phyloP scores from a whole-genome alignment of 2,888 invertebrate species.

The Scrobipalpa atriplicella region DNA sequence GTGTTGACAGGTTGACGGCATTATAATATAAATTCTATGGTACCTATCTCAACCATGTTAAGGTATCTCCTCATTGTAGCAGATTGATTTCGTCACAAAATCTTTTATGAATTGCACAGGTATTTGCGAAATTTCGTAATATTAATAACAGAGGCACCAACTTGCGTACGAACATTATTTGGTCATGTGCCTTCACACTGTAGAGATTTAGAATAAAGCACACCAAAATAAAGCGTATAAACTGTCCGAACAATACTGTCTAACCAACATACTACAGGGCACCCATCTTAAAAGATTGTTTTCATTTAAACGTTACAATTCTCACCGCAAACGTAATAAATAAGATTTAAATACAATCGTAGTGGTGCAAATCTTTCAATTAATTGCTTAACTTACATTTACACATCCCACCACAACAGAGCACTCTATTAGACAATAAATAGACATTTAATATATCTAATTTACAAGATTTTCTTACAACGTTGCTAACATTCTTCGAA shows the following conservation, averaged over 20 bases:
- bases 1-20: no score
- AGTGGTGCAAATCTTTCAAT: conserved; percentile 28
- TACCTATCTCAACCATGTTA: no score
- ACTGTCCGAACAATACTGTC: conserved; percentile 3
- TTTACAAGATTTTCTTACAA: conserved; percentile 41
- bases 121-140: background rate
- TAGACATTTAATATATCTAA: conserved; percentile 44
- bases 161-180: conserved; percentile 13
- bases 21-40: no score
- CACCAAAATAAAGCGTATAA: conserved; percentile 12
- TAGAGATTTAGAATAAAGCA: conserved; percentile 3
- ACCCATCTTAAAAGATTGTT: conserved; percentile 1
- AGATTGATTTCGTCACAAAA: conserved; percentile 5
- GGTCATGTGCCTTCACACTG: conserved; percentile 9
- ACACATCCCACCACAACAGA: conserved; percentile 43
- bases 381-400: conserved; percentile 39
- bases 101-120: background rate
- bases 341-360: background rate
- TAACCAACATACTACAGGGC: conserved; percentile 6
- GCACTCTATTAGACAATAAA: conserved; percentile 45
- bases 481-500: conserved; percentile 12
- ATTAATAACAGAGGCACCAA: background rate
- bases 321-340: conserved; percentile 8
- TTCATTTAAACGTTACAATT: conserved; percentile 7
- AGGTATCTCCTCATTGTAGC: no score